These are phyloP conservation scores for Chaetodon trifascialis DNA, from an alignment of 2,113 vertebrate genomes.

Conservation along the genomic window DNA sequence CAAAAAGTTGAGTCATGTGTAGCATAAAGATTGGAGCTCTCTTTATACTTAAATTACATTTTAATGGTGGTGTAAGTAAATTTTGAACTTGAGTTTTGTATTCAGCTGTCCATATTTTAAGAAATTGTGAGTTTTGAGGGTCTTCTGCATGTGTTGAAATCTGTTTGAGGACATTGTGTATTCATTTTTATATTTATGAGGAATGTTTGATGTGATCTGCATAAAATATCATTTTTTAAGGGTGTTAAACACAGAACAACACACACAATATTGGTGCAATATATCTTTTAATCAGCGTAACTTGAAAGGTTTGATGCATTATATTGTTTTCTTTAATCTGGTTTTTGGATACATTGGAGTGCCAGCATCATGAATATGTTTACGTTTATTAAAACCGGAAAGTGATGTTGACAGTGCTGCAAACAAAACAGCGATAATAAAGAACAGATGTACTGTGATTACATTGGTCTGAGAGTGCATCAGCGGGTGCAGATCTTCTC, in stretches of 20 bases:
- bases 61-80: slow-evolving; percentile 35
- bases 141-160: background rate
- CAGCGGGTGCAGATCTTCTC: slow-evolving; percentile 72
- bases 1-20: background rate
- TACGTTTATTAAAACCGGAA: slow-evolving; percentile 39
- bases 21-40: background rate
- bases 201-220: slow-evolving; percentile 20
- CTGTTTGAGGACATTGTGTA: background rate
- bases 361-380: slow-evolving; percentile 28
- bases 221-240: background rate
- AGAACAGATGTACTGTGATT: background rate
- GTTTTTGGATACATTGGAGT: slow-evolving; percentile 1
- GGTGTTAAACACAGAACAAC: slow-evolving; percentile 22
- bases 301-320: slow-evolving; percentile 24
- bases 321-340: slow-evolving; percentile 14
- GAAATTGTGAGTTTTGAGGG: slow-evolving; percentile 14
- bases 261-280: slow-evolving; percentile 42
- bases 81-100: slow-evolving; percentile 21
- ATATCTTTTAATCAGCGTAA: slow-evolving; percentile 45
- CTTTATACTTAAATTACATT: slow-evolving; percentile 12
- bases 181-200: slow-evolving; percentile 31
- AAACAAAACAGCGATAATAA: background rate
- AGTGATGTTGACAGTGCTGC: slow-evolving; percentile 3
- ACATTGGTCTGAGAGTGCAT: background rate
- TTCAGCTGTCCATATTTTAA: slow-evolving; percentile 56